Conservation (phyloP, 2,797 vertebrate species). For the Malacoraja senta region DNA sequence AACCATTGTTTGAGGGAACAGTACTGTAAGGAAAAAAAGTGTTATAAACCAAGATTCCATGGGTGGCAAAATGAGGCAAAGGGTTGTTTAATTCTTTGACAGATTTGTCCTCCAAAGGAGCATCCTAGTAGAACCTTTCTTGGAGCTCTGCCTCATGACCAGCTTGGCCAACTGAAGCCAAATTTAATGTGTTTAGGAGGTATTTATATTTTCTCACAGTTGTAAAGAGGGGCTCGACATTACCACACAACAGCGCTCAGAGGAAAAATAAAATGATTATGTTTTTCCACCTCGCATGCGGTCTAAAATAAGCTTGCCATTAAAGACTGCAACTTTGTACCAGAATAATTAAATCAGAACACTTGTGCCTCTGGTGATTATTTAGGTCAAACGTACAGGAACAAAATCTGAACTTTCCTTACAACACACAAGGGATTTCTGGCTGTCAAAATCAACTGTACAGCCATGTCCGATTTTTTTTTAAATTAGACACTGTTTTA, state of each 20-base stretch:
- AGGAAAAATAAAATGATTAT: not conserved
- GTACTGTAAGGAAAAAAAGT: not conserved
- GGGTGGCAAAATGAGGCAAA: not conserved
- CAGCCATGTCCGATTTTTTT: not conserved
- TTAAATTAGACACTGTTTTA: slow-evolving; percentile 8
- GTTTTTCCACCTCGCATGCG: not conserved
- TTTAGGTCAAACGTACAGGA: not conserved
- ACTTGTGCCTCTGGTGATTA: not conserved
- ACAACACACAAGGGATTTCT: not conserved
- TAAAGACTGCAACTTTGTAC: not conserved
- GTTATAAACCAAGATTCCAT: not conserved
- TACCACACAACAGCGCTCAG: not conserved
- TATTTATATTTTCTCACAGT: not conserved
- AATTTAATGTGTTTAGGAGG: not conserved
- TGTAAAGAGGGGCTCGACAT: not conserved
- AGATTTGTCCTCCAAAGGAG: not conserved
- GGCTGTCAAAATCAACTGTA: not conserved
- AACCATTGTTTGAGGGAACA: not conserved
- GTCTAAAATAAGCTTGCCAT: not conserved
- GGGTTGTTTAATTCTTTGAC: not conserved
- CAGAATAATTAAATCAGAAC: not conserved
- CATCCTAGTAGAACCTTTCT: not conserved
- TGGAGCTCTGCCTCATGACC: not conserved
- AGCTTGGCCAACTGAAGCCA: not conserved
- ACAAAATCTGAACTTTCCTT: not conserved